phyloP scores from a whole-genome alignment of 2,113 vertebrate species.

The Setophaga kirtlandii region DNA sequence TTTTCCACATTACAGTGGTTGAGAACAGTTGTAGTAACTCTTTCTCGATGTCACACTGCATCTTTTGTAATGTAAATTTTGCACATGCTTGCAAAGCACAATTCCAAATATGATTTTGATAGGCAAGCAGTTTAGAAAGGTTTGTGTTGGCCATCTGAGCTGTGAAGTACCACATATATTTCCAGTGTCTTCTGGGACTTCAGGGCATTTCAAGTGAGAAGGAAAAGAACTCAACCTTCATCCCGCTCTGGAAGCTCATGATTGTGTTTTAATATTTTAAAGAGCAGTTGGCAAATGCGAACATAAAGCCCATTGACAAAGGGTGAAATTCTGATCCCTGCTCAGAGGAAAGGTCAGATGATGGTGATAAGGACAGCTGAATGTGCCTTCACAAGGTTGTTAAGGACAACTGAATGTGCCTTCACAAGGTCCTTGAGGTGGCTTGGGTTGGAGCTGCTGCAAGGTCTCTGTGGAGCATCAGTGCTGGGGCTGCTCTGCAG shows the following conservation, averaged over 20 bases:
- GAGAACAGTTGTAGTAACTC: conserved; percentile 62
- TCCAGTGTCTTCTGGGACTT: conserved; percentile 50
- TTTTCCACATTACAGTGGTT: conserved; percentile 47
- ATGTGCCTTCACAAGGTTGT: not conserved
- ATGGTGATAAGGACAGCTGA: not conserved
- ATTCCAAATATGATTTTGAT: conserved; percentile 69
- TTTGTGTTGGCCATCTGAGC: conserved; percentile 37
- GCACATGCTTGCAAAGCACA: conserved; percentile 24
- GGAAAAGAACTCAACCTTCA: not conserved
- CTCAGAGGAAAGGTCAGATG: not conserved
- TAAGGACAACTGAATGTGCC: not conserved
- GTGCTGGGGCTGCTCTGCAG: not conserved
- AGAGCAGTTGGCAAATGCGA: not conserved
- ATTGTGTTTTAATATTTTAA: conserved; percentile 29
- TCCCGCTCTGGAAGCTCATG: not conserved
- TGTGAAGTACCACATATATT: conserved; percentile 44
- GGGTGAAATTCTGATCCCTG: not conserved
- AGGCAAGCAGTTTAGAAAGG: conserved; percentile 62
- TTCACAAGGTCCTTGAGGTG: not conserved
- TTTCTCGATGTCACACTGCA: conserved; percentile 33
- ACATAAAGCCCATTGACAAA: not conserved
- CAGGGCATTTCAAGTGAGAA: not conserved
- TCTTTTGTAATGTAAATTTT: conserved; percentile 70
- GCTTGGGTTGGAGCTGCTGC: not conserved
- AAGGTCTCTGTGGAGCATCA: not conserved